phyloP scores from a whole-genome alignment of 2,797 vertebrate genomes.

The Zonotrichia albicollis region DNA sequence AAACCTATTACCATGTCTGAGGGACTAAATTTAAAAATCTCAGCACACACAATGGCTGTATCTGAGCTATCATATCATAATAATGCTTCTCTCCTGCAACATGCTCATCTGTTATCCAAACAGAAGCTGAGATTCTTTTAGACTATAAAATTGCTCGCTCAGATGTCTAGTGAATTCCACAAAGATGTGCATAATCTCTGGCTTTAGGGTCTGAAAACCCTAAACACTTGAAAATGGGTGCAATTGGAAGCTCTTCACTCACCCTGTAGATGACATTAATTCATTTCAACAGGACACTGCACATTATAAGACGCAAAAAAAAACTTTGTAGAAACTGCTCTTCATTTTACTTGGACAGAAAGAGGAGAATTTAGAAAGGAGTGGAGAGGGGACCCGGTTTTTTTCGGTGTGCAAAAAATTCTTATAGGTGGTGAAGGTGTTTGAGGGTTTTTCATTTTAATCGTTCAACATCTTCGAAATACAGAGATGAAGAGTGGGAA shows the following conservation, averaged over 20 bases:
- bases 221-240: not conserved
- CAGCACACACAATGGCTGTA: not conserved
- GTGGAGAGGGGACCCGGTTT: not conserved
- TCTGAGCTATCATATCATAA: not conserved
- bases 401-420: not conserved
- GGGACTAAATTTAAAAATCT: constrained; percentile 39
- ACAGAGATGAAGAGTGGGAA: not conserved
- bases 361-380: not conserved
- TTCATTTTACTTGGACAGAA: not conserved
- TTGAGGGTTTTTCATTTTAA: not conserved
- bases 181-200: not conserved
- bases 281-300: not conserved
- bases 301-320: not conserved
- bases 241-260: not conserved
- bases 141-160: not conserved
- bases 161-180: constrained; percentile 22
- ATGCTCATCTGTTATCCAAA: constrained; percentile 50
- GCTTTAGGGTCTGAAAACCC: not conserved
- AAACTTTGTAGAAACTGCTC: not conserved
- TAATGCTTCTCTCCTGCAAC: constrained; percentile 32
- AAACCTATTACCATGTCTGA: not conserved
- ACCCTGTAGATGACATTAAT: not conserved
- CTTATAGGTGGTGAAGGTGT: not conserved
- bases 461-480: not conserved
- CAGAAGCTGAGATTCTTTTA: constrained; percentile 27